Base-by-base conservation (phyloP, 2,113 vertebrate genomes). In the Trichechus manatus region DNA sequence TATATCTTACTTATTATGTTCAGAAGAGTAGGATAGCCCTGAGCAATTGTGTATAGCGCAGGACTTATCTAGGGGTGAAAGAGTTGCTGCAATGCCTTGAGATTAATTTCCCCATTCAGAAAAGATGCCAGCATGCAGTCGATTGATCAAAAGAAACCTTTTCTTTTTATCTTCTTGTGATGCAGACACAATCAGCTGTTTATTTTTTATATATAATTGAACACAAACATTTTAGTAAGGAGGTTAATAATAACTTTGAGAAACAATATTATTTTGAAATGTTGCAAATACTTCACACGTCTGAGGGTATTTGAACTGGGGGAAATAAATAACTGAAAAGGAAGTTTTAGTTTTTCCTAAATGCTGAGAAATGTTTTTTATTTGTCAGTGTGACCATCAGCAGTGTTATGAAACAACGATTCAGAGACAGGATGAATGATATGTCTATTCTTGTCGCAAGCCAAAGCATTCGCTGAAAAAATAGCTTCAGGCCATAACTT, bases 401-500 rank as follows among this genome's bases (percentile, higher is more conserved):
- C 23, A 10, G 8, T 74, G 56, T 1, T 89, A 89, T 90, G 44
- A 83, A 96, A 89, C 53, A 78, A 95, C 70, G 68, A 42, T 87
- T 94, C 59, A 20, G 80, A 82, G 83, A 82, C 63, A 75, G 75
- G 39, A 0, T 85, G 66, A 96, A 33, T 83, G 74, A 72, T 4
- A 74, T 70, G 81, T 97, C 79, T 90, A 96, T 97, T 97, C 88
- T 91, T 95, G 94, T 94, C 92, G 97, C 5, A 53, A 93, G 82
- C 96, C 64, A 82, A 97, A n/a, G 23, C 36, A 95, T 44, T 96
- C 80, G 68, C 87, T 97, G 95, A 82, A 96, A 95, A 98, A 96
- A 68, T 93, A 96, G 87, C 96, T 98, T 78, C 88, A 96, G 93
- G 96, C 97, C 97, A 98, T 98, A 96, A 80, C 33, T 78, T 97